Conservation (phyloP, 2,888 invertebrate species). For the Acanthosepion esculentum region DNA sequence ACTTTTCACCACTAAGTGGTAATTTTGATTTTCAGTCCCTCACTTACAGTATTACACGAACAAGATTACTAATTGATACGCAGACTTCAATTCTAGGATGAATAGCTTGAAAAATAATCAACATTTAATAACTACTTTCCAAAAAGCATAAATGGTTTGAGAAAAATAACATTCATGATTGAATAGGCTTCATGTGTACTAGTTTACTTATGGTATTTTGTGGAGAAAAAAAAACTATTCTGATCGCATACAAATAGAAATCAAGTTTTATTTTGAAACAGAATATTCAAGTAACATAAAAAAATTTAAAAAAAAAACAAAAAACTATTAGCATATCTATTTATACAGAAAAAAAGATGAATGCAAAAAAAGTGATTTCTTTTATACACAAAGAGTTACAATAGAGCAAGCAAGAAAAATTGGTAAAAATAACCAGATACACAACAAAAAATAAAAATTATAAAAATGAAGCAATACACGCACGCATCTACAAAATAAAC, state of each 20-base stretch:
- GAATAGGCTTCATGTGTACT: background rate
- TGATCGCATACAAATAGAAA: background rate
- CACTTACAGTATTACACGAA: too few relatives aligned
- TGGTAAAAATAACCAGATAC: background rate
- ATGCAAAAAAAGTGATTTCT: background rate
- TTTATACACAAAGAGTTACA: background rate
- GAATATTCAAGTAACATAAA: background rate
- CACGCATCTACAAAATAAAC: conserved; percentile 45
- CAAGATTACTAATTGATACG: too few relatives aligned
- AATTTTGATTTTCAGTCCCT: too few relatives aligned
- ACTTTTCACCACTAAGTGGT: too few relatives aligned
- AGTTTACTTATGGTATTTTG: too few relatives aligned
- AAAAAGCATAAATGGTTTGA: background rate
- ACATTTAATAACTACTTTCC: too few relatives aligned
- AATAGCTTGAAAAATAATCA: too few relatives aligned
- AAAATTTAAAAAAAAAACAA: background rate
- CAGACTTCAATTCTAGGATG: too few relatives aligned
- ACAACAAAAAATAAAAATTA: background rate
- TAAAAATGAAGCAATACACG: conserved; percentile 45
- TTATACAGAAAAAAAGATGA: background rate
- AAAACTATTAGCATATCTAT: too few relatives aligned
- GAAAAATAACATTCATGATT: background rate
- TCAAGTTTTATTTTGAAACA: too few relatives aligned
- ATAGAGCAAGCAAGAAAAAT: background rate
- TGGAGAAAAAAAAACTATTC: too few relatives aligned